These are phyloP conservation scores for Erythrolamprus reginae DNA, from an alignment of 2,113 vertebrate genomes.

Conservation along the genomic window DNA sequence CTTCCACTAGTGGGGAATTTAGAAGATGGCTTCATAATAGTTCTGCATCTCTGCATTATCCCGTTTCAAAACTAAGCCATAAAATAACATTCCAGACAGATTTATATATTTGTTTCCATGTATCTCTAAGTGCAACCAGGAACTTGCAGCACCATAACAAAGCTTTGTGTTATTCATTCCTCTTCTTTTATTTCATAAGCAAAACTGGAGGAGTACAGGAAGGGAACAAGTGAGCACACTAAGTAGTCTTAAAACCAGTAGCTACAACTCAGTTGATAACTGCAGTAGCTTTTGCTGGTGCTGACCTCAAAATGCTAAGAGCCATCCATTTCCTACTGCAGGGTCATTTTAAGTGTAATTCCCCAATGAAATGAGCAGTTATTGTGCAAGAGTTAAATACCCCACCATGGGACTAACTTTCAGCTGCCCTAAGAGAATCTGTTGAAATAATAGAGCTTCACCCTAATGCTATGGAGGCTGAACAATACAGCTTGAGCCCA, in stretches of 20 bases:
- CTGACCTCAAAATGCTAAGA: neutral
- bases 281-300: neutral
- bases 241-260: neutral
- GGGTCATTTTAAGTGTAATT: neutral
- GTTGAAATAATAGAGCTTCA: neutral
- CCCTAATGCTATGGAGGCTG: neutral
- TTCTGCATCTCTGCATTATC: conserved; percentile 1
- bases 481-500: neutral
- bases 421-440: neutral
- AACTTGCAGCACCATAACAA: neutral
- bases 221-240: neutral
- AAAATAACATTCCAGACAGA: conserved; percentile 15
- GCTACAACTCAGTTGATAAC: neutral
- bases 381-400: neutral
- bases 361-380: neutral
- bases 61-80: conserved; percentile 10
- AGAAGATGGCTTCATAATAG: conserved; percentile 14
- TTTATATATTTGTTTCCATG: conserved; percentile 2
- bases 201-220: neutral
- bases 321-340: neutral
- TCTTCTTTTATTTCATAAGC: neutral
- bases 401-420: neutral
- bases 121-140: conserved; percentile 7
- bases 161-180: neutral
- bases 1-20: conserved; percentile 2